Conservation (phyloP, 2,113 vertebrate genomes). For the Oryzias javanicus region DNA sequence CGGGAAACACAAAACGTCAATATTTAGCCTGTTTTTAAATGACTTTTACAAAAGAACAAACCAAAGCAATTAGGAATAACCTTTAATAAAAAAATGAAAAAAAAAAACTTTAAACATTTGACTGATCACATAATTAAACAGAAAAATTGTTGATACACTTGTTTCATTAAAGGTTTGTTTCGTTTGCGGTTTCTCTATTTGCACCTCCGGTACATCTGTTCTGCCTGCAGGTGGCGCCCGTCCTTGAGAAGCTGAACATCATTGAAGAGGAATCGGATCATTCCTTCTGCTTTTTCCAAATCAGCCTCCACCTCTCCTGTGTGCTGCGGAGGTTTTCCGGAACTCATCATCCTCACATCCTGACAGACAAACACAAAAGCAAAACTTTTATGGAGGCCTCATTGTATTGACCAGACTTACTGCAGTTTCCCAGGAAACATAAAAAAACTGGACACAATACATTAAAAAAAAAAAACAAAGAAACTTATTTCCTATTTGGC, state of each 20-base stretch:
- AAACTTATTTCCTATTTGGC: too few species aligned
- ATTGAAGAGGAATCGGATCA: constrained; percentile 91
- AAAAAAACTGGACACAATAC: too few species aligned
- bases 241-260: constrained; percentile 94
- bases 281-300: constrained; percentile 87
- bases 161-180: not conserved
- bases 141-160: not conserved
- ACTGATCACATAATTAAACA: too few species aligned
- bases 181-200: fast-evolving
- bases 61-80: too few species aligned
- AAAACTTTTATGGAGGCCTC: not conserved
- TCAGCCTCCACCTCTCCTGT: constrained; percentile 83
- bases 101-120: not conserved
- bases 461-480: too few species aligned
- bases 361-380: constrained; percentile 37
- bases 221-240: constrained; percentile 92
- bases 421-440: too few species aligned
- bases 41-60: too few species aligned
- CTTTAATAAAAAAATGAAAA: not conserved
- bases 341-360: constrained; percentile 83
- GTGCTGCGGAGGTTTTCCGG: constrained; percentile 81
- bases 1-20: too few species aligned
- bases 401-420: too few species aligned
- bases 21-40: not conserved
- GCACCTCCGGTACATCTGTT: constrained; percentile 96